Percentiles rank a stretch among this genome's conserved stretches.
Evolutionary conservation across 2,113 vertebrate genomes (phyloP).

Genomic region (Zosterops hypoxanthus): DNA sequence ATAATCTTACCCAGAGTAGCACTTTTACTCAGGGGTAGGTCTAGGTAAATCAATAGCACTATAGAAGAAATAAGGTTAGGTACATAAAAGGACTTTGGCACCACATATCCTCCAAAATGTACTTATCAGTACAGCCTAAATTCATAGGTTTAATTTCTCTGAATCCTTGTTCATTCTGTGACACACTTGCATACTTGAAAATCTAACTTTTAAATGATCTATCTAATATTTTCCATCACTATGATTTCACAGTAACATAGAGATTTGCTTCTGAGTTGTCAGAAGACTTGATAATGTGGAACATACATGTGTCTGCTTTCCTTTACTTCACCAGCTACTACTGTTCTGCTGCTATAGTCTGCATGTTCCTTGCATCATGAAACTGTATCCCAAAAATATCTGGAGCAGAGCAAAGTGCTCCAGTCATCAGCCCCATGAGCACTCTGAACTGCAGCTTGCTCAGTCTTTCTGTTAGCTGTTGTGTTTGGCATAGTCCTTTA

Average conservation of each 20-base stretch:
- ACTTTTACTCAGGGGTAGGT: slow-evolving; percentile 16
- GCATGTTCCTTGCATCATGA: neutral
- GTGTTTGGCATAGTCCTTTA: neutral
- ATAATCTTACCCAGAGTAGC: slow-evolving; percentile 23
- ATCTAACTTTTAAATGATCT: neutral
- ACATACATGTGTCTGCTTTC: neutral
- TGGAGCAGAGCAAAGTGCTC: neutral
- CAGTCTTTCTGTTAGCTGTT: neutral
- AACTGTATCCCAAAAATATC: neutral
- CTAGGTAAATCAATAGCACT: slow-evolving; percentile 23
- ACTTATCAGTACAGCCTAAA: neutral
- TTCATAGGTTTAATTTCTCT: neutral
- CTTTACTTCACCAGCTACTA: neutral
- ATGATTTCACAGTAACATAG: neutral
- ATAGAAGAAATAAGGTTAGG: slow-evolving; percentile 41
- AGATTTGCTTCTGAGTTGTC: neutral
- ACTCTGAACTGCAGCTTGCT: neutral
- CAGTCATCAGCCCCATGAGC: neutral
- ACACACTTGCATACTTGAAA: neutral
- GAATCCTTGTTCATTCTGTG: neutral
- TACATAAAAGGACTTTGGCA: neutral
- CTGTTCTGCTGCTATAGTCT: neutral
- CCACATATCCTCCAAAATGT: neutral
- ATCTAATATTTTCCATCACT: neutral
- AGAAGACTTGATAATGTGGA: neutral